phyloP scores from a whole-genome alignment of 2,888 invertebrate species.

The Lagria hirta region DNA sequence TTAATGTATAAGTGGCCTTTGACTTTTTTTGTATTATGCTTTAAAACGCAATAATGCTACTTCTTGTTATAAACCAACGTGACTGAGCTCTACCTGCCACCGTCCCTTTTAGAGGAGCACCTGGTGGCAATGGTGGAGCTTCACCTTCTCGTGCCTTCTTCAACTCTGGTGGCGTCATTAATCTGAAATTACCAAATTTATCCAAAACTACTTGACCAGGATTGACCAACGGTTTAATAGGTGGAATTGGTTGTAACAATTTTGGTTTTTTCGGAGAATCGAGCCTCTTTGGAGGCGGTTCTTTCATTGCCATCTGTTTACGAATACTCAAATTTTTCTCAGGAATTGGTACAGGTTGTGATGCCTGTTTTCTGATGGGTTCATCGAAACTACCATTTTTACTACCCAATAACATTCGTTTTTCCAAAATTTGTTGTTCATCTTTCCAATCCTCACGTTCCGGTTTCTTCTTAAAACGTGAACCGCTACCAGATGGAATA shows the following conservation, averaged over 20 bases:
- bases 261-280: conserved; percentile 33
- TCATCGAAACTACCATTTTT: conserved; percentile 56
- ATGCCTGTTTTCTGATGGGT: conserved; percentile 27
- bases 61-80: too few species aligned
- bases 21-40: too few species aligned
- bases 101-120: conserved; percentile 49
- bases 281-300: conserved; percentile 56
- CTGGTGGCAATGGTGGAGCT: conserved; percentile 52
- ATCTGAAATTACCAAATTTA: conserved; percentile 72
- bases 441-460: conserved; percentile 55
- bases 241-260: conserved; percentile 30
- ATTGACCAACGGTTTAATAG: conserved; percentile 47
- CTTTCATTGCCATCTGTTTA: conserved; percentile 65
- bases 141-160: conserved; percentile 54
- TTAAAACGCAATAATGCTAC: too few species aligned
- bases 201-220: conserved; percentile 67
- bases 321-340: conserved; percentile 64
- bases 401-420: conserved; percentile 48
- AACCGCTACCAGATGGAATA: conserved; percentile 55
- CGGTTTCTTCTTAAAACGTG: conserved; percentile 65
- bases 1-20: too few species aligned
- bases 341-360: conserved; percentile 51
- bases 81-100: conserved; percentile 34
- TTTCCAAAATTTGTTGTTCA: conserved; percentile 58
- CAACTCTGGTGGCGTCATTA: conserved; percentile 57